Percentiles rank a stretch among this genome's conserved stretches.
phyloP scores from a whole-genome alignment of 2,797 vertebrate species.

The Melopsittacus undulatus region DNA sequence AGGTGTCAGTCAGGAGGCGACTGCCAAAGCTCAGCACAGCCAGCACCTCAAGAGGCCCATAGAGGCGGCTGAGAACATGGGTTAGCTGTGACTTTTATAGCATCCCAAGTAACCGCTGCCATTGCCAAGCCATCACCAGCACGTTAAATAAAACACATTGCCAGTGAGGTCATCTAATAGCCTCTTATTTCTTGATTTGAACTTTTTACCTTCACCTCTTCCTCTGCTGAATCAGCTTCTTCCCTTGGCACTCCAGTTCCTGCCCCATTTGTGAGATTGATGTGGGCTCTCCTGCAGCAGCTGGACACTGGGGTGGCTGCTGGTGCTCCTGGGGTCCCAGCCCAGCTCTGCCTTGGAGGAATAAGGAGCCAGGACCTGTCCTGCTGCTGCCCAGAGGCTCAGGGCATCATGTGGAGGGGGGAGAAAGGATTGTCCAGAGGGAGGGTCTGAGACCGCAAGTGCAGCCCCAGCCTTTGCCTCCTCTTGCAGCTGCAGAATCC shows the following conservation, averaged over 20 bases:
- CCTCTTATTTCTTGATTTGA: slow-evolving; percentile 44
- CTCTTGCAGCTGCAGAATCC: neutral
- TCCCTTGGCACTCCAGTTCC: neutral
- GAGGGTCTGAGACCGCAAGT: accelerated
- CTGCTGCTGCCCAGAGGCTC: neutral
- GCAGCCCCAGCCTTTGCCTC: accelerated
- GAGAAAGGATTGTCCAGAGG: neutral
- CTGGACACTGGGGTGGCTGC: neutral
- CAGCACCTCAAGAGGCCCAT: accelerated
- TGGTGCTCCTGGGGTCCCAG: accelerated
- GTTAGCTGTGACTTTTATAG: neutral
- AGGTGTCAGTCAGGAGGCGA: neutral
- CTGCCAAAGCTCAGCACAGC: accelerated
- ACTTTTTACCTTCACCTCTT: slow-evolving; percentile 69
- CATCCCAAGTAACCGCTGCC: neutral
- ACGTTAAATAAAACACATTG: slow-evolving; percentile 34
- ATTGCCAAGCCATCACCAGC: neutral
- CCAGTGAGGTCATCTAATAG: slow-evolving; percentile 61
- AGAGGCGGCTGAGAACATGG: neutral
- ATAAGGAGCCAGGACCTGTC: neutral
- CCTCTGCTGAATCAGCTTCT: slow-evolving; percentile 57
- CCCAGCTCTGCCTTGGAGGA: neutral
- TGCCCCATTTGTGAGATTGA: slow-evolving; percentile 32
- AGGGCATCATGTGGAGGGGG: accelerated
- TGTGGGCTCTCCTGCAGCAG: neutral